Percentiles rank a stretch among this genome's conserved stretches.
phyloP scores from a whole-genome alignment of 2,797 vertebrate species.

The Crax fasciolata region DNA sequence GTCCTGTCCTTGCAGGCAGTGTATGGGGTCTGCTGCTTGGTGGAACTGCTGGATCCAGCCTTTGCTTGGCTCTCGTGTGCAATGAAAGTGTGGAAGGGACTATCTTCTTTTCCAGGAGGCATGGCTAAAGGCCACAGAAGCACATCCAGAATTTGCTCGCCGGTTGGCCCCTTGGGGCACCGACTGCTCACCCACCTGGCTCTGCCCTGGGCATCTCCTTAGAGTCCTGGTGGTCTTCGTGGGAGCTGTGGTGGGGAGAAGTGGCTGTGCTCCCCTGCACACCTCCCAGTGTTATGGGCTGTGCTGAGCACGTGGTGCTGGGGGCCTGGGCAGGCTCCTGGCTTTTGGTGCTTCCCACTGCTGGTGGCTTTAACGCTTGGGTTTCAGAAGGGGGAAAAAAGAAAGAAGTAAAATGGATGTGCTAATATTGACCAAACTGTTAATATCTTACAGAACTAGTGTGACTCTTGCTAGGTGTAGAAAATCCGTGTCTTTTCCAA shows the following conservation, averaged over 20 bases:
- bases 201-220: not conserved
- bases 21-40: not conserved
- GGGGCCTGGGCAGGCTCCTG: not conserved
- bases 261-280: not conserved
- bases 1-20: constrained; percentile 22
- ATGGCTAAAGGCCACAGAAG: not conserved
- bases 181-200: not conserved
- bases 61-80: fast-evolving
- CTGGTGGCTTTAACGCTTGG: constrained; percentile 49
- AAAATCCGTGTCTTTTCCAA: constrained; percentile 52
- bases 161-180: not conserved
- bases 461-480: constrained; percentile 41
- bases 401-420: not conserved
- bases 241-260: not conserved
- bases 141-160: not conserved
- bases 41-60: not conserved
- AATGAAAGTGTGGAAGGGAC: not conserved
- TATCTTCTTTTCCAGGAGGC: not conserved
- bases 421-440: constrained; percentile 83
- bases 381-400: not conserved
- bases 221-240: not conserved
- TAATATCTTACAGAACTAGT: constrained; percentile 84
- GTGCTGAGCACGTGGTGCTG: not conserved
- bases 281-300: not conserved
- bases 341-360: not conserved